Conservation (phyloP, 64 coral and sea anemone species). For the Porites australiensis region DNA sequence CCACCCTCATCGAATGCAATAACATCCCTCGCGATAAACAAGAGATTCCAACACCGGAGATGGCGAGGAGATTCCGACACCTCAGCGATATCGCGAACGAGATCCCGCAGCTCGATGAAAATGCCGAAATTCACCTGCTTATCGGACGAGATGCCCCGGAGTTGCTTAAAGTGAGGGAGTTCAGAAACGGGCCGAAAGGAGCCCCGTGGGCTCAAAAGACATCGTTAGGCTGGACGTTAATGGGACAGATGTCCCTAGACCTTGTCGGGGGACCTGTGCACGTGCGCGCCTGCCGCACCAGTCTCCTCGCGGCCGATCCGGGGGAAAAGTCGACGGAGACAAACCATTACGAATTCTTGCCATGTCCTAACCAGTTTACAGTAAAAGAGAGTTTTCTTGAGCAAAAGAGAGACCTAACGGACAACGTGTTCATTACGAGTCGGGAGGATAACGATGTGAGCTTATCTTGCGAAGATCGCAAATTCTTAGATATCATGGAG, state of each 20-base stretch:
- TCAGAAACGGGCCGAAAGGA: not conserved
- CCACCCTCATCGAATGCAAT: too few species aligned
- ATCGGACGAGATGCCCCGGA: not conserved
- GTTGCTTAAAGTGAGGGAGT: not conserved
- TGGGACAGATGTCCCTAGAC: not conserved
- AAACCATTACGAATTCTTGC: conserved; percentile 5
- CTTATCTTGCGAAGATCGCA: not conserved
- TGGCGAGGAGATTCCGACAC: too few species aligned
- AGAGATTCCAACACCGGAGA: too few species aligned
- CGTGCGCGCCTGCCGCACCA: conserved; percentile 37
- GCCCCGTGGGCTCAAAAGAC: not conserved
- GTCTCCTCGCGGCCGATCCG: not conserved
- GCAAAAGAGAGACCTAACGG: not conserved
- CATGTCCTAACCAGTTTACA: conserved; percentile 59
- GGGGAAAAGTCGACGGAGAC: not conserved
- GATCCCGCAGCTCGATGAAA: conserved; percentile 15
- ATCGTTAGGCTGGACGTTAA: not conserved
- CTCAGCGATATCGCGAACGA: not conserved
- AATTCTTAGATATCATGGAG: not conserved
- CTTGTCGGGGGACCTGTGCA: not conserved
- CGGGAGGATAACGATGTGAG: conserved; percentile 2
- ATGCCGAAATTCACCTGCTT: not conserved
- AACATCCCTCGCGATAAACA: too few species aligned
- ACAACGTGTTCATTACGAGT: conserved; percentile 31
- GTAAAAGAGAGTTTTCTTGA: not conserved